Evolutionary conservation across 2,888 invertebrate species (phyloP).

Genomic region (Digitonthophagus gazella): DNA sequence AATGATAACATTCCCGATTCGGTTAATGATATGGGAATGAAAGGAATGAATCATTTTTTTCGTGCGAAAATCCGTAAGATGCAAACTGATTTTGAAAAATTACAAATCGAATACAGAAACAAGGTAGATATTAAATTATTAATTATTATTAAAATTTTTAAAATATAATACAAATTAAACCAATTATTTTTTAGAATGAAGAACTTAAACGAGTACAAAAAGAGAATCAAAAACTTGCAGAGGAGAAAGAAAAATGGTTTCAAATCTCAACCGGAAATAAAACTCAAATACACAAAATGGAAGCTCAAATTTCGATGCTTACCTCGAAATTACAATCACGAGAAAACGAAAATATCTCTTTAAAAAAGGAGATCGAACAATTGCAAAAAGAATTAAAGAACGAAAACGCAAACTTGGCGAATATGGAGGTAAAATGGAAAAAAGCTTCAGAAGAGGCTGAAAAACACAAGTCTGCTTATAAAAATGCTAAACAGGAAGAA

Average conservation of each 20-base stretch:
- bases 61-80: constrained; percentile 45
- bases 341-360: constrained; percentile 42
- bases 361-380: constrained; percentile 54
- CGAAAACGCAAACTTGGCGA: constrained; percentile 46
- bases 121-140: constrained; percentile 37
- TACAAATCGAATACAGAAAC: constrained; percentile 41
- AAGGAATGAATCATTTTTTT: constrained; percentile 44
- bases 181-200: constrained; percentile 39
- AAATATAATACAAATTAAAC: not conserved
- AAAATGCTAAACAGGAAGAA: constrained; percentile 44
- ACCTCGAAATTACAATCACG: constrained; percentile 43
- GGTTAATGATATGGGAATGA: constrained; percentile 43
- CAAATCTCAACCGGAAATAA: constrained; percentile 41
- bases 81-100: constrained; percentile 41
- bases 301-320: constrained; percentile 40
- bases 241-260: constrained; percentile 50
- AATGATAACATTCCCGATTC: constrained; percentile 33
- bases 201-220: constrained; percentile 45
- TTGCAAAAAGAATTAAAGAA: constrained; percentile 53
- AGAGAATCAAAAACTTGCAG: constrained; percentile 41
- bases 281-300: constrained; percentile 43
- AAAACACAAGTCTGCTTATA: constrained; percentile 42
- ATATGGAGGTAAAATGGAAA: constrained; percentile 53
- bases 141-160: not conserved
- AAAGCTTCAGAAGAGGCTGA: constrained; percentile 55